phyloP scores from a whole-genome alignment of 2,797 vertebrate species.

The Rousettus madagascariensis region DNA sequence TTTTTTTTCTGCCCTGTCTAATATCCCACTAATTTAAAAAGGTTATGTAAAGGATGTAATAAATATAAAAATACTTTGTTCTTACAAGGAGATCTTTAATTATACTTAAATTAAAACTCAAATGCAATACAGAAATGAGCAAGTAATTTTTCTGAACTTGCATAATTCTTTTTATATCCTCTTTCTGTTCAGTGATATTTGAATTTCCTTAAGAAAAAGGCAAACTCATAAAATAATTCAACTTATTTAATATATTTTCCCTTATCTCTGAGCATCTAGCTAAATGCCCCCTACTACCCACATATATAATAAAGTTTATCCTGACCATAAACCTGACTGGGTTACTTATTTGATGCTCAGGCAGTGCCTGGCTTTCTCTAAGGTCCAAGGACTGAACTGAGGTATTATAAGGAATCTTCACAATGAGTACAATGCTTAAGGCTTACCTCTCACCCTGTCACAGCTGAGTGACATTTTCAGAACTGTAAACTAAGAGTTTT shows the following conservation, averaged over 20 bases:
- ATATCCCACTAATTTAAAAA: background rate
- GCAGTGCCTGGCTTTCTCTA: background rate
- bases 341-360: background rate
- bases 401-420: background rate
- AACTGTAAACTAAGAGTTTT: background rate
- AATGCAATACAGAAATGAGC: conserved; percentile 38
- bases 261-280: background rate
- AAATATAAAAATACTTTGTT: conserved; percentile 53
- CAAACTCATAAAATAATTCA: background rate
- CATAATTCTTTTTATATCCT: conserved; percentile 28
- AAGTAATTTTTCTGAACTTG: background rate
- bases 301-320: background rate
- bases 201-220: conserved; percentile 1
- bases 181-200: background rate
- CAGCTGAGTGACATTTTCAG: background rate
- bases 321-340: background rate
- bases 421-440: background rate
- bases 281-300: background rate
- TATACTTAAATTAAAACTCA: conserved; percentile 50
- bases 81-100: conserved; percentile 30
- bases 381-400: background rate
- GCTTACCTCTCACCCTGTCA: background rate
- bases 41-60: background rate
- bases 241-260: background rate
- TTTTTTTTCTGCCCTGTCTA: background rate